Conservation (phyloP, 2,888 invertebrate genomes). For the Scaptomyza tumidula region DNA sequence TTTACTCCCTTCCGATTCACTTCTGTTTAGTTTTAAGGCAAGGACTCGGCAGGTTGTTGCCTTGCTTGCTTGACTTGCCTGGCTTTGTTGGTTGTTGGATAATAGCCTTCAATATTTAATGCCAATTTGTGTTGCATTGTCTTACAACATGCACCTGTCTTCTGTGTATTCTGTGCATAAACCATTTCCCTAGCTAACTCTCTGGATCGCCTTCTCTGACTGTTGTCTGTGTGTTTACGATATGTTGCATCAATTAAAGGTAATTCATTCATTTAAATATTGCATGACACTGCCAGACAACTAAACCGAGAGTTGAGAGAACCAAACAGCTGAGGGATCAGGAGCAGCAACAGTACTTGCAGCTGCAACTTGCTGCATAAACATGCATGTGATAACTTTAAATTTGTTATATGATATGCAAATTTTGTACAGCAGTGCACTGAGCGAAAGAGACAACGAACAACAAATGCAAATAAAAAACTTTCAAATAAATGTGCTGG, state of each 20-base stretch:
- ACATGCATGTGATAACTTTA: constrained; percentile 44
- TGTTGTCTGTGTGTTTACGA: constrained; percentile 22
- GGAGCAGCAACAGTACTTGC: neutral
- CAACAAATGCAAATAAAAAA: neutral
- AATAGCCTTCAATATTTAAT: constrained; percentile 76
- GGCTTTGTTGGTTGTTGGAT: constrained; percentile 50
- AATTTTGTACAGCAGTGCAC: constrained; percentile 35
- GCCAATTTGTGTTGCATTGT: constrained; percentile 76
- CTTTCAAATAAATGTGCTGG: neutral
- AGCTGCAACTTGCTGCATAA: constrained; percentile 9
- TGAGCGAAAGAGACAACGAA: neutral
- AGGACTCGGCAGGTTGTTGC: neutral
- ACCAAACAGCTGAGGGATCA: constrained; percentile 9
- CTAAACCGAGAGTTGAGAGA: constrained; percentile 17
- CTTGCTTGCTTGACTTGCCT: constrained; percentile 22
- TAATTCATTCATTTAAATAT: constrained; percentile 76
- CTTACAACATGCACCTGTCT: constrained; percentile 26
- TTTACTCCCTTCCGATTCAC: neutral
- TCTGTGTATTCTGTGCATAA: constrained; percentile 14
- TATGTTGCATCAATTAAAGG: constrained; percentile 77
- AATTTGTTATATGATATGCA: constrained; percentile 61
- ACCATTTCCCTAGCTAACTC: neutral
- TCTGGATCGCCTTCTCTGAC: too few species aligned
- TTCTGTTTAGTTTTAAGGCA: constrained; percentile 4
- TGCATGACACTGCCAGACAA: constrained; percentile 57